These are phyloP conservation scores for Pheosia tremula DNA, from an alignment of 2,888 invertebrate species.

Conservation along the genomic window DNA sequence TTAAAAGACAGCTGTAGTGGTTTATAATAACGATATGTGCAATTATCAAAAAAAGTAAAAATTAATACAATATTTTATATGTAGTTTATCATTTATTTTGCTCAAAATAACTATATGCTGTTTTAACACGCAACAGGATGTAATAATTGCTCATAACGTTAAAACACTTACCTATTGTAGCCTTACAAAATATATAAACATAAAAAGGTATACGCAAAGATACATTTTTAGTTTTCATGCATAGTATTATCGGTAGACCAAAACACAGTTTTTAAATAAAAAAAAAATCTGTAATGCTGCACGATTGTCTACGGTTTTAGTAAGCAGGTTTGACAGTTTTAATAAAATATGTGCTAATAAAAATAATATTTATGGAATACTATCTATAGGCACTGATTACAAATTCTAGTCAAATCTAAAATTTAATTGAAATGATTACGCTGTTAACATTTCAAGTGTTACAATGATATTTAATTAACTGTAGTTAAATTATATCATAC, in stretches of 20 bases:
- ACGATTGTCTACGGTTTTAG: too few relatives aligned
- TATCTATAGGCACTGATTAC: slow-evolving; percentile 65
- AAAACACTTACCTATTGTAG: slow-evolving; percentile 22
- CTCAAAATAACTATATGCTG: slow-evolving; percentile 27
- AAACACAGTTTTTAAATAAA: too few relatives aligned
- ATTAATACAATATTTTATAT: slow-evolving; percentile 5
- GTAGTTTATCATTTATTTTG: slow-evolving; percentile 29
- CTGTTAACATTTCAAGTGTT: slow-evolving; percentile 50
- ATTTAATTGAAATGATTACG: slow-evolving; percentile 60
- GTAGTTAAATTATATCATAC: slow-evolving; percentile 45
- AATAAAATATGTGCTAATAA: slow-evolving; percentile 12
- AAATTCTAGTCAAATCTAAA: slow-evolving; percentile 79
- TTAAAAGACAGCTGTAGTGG: slow-evolving; percentile 45
- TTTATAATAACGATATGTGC: slow-evolving; percentile 24
- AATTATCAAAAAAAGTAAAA: slow-evolving; percentile 28
- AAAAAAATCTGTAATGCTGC: too few relatives aligned
- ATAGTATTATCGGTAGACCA: too few relatives aligned
- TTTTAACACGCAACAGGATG: slow-evolving; percentile 10
- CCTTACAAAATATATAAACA: slow-evolving; percentile 14
- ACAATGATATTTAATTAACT: slow-evolving; percentile 43
- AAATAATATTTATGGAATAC: slow-evolving; percentile 40
- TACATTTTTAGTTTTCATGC: too few relatives aligned
- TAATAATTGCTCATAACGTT: slow-evolving; percentile 30
- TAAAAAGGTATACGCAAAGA: background rate
- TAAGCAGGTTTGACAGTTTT: slow-evolving; percentile 21